Evolutionary conservation across 2,113 vertebrate species (phyloP).

Genomic region (Embiotoca jacksoni): DNA sequence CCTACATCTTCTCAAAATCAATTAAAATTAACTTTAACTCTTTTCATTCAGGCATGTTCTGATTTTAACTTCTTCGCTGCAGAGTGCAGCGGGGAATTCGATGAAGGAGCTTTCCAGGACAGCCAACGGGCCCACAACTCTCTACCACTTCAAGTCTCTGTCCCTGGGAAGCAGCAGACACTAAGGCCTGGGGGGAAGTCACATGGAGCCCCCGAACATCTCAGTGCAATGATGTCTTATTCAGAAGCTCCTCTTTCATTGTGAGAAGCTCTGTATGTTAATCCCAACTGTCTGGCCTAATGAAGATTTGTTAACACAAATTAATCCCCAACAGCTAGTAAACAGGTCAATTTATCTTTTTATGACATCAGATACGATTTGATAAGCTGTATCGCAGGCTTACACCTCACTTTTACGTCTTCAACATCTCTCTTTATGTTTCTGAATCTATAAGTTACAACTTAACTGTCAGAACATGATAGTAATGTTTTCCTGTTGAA

Average conservation of each 20-base stretch:
- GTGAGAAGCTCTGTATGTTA: background rate
- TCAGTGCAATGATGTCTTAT: slow-evolving; percentile 53
- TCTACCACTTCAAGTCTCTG: slow-evolving; percentile 17
- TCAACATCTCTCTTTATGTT: too few species aligned
- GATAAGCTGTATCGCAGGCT: too few species aligned
- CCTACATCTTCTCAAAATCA: slow-evolving; percentile 23
- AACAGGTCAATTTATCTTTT: too few species aligned
- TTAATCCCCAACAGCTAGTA: too few species aligned
- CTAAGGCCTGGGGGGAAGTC: slow-evolving; percentile 18
- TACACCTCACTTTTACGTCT: too few species aligned
- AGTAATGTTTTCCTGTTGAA: too few species aligned
- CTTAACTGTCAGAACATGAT: too few species aligned
- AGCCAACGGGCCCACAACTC: slow-evolving; percentile 17
- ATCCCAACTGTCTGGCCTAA: background rate
- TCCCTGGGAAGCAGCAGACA: slow-evolving; percentile 37
- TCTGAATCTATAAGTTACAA: too few species aligned
- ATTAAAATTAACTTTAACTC: background rate
- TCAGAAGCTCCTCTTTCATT: slow-evolving; percentile 27
- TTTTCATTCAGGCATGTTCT: background rate
- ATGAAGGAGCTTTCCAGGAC: slow-evolving; percentile 21
- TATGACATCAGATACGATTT: too few species aligned
- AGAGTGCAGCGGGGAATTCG: background rate
- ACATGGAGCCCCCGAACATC: slow-evolving; percentile 14
- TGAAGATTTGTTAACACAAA: background rate
- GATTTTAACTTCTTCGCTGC: background rate